Percentiles rank a stretch among this genome's conserved stretches.
These are phyloP conservation scores for Lacerta bilineata DNA, from an alignment of 2,797 vertebrate species.

Conservation along the genomic window DNA sequence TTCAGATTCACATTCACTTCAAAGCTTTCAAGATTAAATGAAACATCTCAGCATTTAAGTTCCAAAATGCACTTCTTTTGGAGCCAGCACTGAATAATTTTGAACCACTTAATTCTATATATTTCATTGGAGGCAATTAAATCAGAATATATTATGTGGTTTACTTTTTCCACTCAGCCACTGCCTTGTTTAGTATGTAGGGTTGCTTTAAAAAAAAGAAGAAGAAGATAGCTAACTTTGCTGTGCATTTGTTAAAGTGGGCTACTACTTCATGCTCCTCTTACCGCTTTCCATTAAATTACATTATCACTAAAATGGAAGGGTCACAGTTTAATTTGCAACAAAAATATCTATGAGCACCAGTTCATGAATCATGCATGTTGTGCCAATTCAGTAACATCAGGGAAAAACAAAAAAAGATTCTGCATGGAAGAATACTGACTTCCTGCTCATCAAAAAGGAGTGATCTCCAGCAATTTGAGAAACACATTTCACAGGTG, in stretches of 20 bases:
- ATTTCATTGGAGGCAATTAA: conserved; percentile 22
- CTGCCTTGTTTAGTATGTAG: neutral
- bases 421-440: neutral
- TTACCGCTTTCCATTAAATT: neutral
- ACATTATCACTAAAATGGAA: neutral
- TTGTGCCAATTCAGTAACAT: neutral
- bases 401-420: neutral
- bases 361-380: neutral
- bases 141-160: conserved; percentile 17
- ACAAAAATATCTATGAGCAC: conserved; percentile 7
- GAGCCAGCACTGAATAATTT: neutral
- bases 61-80: conserved; percentile 40
- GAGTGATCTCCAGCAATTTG: neutral
- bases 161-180: conserved; percentile 9
- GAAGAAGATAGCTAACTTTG: conserved; percentile 8
- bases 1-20: conserved; percentile 32
- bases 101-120: conserved; percentile 28
- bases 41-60: conserved; percentile 29
- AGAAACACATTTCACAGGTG: neutral
- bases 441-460: neutral
- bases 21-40: conserved; percentile 35
- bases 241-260: neutral
- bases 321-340: neutral
- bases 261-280: neutral
- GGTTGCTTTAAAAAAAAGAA: neutral